A percentile compares a stretch with the other conserved stretches of the same genome.
Conservation (phyloP, 2,113 vertebrate genomes). For the Proterorhinus semilunaris region DNA sequence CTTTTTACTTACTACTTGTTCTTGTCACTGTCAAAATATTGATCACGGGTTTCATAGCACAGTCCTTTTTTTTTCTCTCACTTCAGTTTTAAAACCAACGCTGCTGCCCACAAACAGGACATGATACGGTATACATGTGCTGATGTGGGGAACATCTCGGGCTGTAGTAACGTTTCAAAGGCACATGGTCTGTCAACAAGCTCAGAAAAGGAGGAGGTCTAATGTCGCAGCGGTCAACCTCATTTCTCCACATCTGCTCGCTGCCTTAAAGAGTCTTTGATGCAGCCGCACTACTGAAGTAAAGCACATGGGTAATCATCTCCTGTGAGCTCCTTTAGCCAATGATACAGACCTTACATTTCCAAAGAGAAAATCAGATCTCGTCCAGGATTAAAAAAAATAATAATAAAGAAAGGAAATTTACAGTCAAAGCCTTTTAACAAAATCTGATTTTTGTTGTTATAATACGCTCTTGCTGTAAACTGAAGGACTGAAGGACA, state of each 20-base stretch:
- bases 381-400: constrained; percentile 20
- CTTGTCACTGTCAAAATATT: no score
- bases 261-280: constrained; percentile 49
- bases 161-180: constrained; percentile 45
- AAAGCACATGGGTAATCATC: constrained; percentile 51
- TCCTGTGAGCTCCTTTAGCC: constrained; percentile 32
- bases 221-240: constrained; percentile 61
- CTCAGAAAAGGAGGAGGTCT: constrained; percentile 42
- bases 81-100: constrained; percentile 14
- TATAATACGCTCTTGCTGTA: constrained; percentile 32
- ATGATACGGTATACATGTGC: constrained; percentile 15
- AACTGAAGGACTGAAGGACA: constrained; percentile 18
- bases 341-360: constrained; percentile 26
- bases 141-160: constrained; percentile 20
- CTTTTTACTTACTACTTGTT: no score
- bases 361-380: constrained; percentile 21
- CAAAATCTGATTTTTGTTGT: constrained; percentile 38
- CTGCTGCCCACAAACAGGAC: constrained; percentile 23
- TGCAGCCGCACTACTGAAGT: constrained; percentile 28
- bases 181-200: constrained; percentile 50
- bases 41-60: no score
- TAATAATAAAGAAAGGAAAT: constrained; percentile 8
- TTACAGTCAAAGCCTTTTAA: constrained; percentile 26
- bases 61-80: no score
- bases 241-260: constrained; percentile 55